Base-by-base conservation (phyloP, 2,797 vertebrate genomes). In the Percopsis omiscomaycus region DNA sequence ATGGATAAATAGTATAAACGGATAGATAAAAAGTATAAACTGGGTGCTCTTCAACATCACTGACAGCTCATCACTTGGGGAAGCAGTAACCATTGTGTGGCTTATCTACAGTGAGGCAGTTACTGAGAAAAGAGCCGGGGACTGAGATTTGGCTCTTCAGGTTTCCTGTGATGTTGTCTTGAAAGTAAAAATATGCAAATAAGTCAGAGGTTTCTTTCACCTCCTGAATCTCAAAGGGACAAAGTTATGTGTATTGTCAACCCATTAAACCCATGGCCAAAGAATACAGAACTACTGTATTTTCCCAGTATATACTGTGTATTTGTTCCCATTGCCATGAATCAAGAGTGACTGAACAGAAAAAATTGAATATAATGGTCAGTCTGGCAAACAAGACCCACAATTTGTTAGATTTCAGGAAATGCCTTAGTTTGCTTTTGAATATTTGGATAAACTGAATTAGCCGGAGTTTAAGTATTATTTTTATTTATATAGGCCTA, bases 81-180 rank as follows among this genome's bases (percentile, higher is more conserved):
- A 49, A 32, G 8, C 1, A 44, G 46, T 50, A 52, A 22, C n/a
- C n/a, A 5, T 3, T 12, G 2, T 55, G 57, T 48, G 28, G 16
- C 49, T 42, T 14, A n/a, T 71, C 69, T 72, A 77, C 64, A 67
- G 69, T 73, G 66, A 45, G 54, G 4, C 55, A 59, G n/a, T 61
- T 59, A 54, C 54, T 22, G 75, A 70, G 45, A 46, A 61, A 55
- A 66, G 45, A 74, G 28, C 45, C 51, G 51, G 59, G 48, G 52
- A 45, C 6, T 55, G 59, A 72, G 62, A 29, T 46, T 71, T 59
- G 57, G 66, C 60, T 42, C 37, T 42, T 42, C 37, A 42, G 37
- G 6, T 42, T 42, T 71, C 50, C 2, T 67, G 61, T 77, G 68
- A 80, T 81, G 73, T 66, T 2, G 42, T 68, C 67, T 66, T 74